Evolutionary conservation across 2,113 vertebrate species (phyloP).

Genomic region (Sorex fumeus): DNA sequence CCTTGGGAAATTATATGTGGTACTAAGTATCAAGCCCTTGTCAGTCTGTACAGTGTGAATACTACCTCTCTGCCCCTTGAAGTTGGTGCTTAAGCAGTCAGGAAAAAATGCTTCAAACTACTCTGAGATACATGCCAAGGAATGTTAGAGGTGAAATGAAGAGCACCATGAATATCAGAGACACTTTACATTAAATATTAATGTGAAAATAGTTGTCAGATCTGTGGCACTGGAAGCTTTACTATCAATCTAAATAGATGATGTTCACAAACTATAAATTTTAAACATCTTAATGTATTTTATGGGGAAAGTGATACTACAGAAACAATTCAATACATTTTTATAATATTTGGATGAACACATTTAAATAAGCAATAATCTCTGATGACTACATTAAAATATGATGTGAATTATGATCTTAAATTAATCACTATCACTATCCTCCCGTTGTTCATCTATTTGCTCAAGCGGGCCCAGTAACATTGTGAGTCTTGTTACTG

Average conservation of each 20-base stretch:
- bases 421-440: no score
- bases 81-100: not conserved
- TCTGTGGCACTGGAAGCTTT: not conserved
- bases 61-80: no score
- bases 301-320: not conserved
- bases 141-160: conserved; percentile 32
- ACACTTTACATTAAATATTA: not conserved
- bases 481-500: no score
- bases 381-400: no score
- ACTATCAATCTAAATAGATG: not conserved
- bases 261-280: not conserved
- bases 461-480: no score
- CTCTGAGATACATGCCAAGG: not conserved
- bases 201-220: not conserved
- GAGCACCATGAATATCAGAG: not conserved
- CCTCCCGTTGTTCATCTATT: no score
- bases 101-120: not conserved
- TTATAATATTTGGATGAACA: conserved; percentile 34
- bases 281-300: not conserved
- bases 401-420: no score
- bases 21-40: no score
- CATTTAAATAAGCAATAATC: conserved; percentile 13
- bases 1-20: no score
- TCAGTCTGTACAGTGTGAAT: no score
- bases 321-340: not conserved